Evolutionary conservation across 2,113 vertebrate genomes (phyloP).

Genomic region (Bungarus multicinctus): DNA sequence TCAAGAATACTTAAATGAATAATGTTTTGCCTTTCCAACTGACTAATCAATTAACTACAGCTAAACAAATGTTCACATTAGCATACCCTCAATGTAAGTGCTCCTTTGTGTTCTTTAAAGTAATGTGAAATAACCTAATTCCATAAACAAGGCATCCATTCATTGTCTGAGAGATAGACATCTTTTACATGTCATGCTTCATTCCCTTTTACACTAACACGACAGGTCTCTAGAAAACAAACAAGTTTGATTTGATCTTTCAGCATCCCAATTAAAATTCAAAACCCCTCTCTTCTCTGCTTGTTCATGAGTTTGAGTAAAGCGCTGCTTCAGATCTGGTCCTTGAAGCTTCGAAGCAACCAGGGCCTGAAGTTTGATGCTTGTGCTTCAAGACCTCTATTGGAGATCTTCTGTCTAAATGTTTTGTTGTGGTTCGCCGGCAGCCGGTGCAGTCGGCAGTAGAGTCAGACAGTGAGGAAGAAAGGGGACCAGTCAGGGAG

Average conservation of each 20-base stretch:
- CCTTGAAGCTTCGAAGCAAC: neutral
- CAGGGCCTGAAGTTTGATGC: neutral
- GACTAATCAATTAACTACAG: neutral
- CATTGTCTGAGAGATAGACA: neutral
- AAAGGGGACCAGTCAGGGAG: too few relatives aligned
- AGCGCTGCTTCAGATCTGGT: neutral
- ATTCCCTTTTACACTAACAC: neutral
- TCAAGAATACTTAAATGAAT: neutral
- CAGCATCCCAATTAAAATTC: neutral
- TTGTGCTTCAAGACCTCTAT: neutral
- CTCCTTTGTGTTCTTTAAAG: neutral
- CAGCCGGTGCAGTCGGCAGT: too few relatives aligned
- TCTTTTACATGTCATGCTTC: neutral
- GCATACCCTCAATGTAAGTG: neutral
- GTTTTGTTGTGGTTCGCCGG: too few relatives aligned
- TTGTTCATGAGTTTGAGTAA: neutral
- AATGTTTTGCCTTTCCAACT: neutral
- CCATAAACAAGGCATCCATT: neutral
- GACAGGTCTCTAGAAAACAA: neutral
- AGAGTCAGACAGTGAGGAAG: too few relatives aligned
- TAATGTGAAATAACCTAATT: neutral
- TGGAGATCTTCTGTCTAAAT: neutral
- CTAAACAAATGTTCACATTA: neutral
- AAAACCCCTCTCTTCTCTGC: neutral
- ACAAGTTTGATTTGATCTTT: neutral